These are phyloP conservation scores for Strigamia transsilvanica DNA, from an alignment of 2,888 invertebrate genomes.

Conservation along the genomic window DNA sequence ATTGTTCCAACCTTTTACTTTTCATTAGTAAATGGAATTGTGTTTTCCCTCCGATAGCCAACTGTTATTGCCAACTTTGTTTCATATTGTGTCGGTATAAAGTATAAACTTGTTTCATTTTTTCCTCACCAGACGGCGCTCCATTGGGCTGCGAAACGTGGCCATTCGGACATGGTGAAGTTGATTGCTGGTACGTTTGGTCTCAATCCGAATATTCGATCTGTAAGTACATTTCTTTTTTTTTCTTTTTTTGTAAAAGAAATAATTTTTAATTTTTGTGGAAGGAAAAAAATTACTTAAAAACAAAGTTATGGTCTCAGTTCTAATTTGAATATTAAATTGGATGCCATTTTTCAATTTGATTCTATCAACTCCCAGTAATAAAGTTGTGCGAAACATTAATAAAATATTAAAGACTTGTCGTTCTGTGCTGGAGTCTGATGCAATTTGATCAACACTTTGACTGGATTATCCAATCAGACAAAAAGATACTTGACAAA, in stretches of 20 bases:
- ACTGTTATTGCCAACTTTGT: constrained; percentile 1
- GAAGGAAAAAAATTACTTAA: background rate
- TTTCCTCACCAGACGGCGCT: constrained; percentile 79
- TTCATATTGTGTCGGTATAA: constrained; percentile 7
- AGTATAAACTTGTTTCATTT: constrained; percentile 63
- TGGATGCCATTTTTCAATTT: constrained; percentile 1
- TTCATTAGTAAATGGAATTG: constrained; percentile 57
- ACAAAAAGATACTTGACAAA: constrained; percentile 46
- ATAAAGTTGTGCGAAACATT: constrained; percentile 42
- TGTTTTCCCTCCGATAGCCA: constrained; percentile 10
- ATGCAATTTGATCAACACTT: constrained; percentile 41
- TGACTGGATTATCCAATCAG: constrained; percentile 46
- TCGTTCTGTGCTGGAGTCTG: constrained; percentile 2
- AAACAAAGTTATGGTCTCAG: background rate
- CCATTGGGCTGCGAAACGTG: constrained; percentile 96
- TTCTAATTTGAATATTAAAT: constrained; percentile 9
- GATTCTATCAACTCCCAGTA: background rate
- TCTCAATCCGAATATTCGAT: constrained; percentile 83
- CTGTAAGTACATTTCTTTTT: constrained; percentile 72
- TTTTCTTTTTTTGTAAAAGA: background rate
- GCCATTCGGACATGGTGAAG: constrained; percentile 89
- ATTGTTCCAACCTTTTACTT: constrained; percentile 50
- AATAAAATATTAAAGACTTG: constrained; percentile 48
- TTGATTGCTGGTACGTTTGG: constrained; percentile 86
- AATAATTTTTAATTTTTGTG: background rate